Evolutionary conservation across 92 coral and sea anemone genomes (phyloP).

Genomic region (Porites divaricata): DNA sequence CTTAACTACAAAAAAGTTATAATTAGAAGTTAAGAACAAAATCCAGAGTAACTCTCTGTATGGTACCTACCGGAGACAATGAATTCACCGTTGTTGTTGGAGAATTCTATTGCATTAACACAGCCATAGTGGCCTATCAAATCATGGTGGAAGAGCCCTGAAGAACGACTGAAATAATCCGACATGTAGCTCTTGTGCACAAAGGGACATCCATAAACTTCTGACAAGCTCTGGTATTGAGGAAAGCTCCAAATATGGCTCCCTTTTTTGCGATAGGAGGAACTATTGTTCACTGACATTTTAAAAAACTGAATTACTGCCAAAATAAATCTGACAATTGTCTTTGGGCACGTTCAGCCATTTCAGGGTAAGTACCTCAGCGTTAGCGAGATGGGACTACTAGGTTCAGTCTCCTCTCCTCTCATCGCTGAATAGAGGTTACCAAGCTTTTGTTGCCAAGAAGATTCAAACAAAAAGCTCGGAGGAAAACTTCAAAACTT

Average conservation of each 20-base stretch:
- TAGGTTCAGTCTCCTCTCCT: conserved; percentile 13
- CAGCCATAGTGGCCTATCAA: conserved; percentile 94
- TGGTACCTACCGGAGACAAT: conserved; percentile 85
- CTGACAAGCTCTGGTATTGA: conserved; percentile 55
- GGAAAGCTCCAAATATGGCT: conserved; percentile 51
- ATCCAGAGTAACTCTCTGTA: too few species aligned
- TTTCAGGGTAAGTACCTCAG: background rate
- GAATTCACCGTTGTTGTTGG: conserved; percentile 88
- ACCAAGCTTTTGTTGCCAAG: conserved; percentile 74
- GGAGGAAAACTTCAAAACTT: background rate
- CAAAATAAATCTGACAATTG: background rate
- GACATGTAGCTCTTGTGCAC: conserved; percentile 63
- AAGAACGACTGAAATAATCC: conserved; percentile 68
- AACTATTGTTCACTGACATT: conserved; percentile 4
- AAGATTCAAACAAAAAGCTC: conserved; percentile 31
- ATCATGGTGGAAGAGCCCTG: conserved; percentile 74
- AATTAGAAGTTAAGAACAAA: too few species aligned
- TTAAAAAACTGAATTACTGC: background rate
- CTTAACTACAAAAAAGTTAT: too few species aligned
- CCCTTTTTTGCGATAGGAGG: background rate
- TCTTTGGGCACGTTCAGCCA: background rate
- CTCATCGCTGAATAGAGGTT: background rate
- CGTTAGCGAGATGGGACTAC: background rate
- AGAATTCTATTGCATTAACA: conserved; percentile 96
- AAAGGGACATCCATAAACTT: conserved; percentile 57